phyloP scores from a whole-genome alignment of 2,797 vertebrate genomes.

The Valencia hispanica region DNA sequence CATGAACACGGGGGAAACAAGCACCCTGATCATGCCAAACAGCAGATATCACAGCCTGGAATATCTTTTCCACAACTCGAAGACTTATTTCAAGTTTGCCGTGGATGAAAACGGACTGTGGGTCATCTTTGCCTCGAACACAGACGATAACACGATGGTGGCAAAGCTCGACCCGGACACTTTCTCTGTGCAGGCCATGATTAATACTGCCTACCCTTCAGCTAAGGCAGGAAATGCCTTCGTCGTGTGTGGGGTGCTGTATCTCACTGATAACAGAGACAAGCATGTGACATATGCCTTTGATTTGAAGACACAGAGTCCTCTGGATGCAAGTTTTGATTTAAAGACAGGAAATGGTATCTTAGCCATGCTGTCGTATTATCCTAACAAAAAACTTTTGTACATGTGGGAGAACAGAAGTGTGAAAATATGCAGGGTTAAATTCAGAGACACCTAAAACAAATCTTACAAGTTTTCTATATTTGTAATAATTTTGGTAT shows the following conservation, averaged over 20 bases:
- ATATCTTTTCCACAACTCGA: conserved; percentile 91
- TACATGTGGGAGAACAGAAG: conserved; percentile 88
- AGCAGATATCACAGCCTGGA: conserved; percentile 83
- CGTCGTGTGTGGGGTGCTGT: conserved; percentile 85
- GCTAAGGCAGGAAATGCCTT: conserved; percentile 91
- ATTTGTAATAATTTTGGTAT: background rate
- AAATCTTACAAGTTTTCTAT: background rate
- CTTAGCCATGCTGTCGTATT: conserved; percentile 90
- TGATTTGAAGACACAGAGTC: conserved; percentile 81
- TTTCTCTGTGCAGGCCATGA: conserved; percentile 76
- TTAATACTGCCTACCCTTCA: conserved; percentile 88
- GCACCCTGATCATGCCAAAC: conserved; percentile 77
- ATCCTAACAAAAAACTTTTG: conserved; percentile 78
- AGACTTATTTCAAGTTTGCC: conserved; percentile 92
- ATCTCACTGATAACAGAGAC: conserved; percentile 88
- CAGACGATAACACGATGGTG: conserved; percentile 80
- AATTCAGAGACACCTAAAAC: conserved; percentile 59
- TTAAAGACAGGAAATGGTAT: conserved; percentile 79
- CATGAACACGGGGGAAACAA: conserved; percentile 71
- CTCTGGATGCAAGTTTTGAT: conserved; percentile 80
- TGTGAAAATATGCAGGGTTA: conserved; percentile 84
- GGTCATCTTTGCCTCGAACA: conserved; percentile 87
- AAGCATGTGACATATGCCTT: conserved; percentile 85
- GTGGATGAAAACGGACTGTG: conserved; percentile 90
- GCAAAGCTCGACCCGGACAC: conserved; percentile 81